Evolutionary conservation across 2,888 invertebrate species (phyloP).

Genomic region (Drosophila neotestacea): DNA sequence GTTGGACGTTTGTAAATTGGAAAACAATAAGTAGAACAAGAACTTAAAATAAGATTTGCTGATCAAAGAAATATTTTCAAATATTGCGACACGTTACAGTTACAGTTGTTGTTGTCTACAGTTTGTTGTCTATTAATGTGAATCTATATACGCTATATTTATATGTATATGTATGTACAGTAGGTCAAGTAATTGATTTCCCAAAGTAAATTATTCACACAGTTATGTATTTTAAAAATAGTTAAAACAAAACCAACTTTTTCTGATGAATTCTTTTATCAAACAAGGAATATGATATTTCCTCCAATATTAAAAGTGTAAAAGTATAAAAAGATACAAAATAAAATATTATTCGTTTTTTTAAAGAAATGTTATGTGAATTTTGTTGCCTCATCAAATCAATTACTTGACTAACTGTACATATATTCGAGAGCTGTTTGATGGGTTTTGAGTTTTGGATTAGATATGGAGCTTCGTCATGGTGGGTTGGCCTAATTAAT

Average conservation of each 20-base stretch:
- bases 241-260: no score
- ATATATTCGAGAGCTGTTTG: slow-evolving; percentile 55
- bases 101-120: slow-evolving; percentile 20
- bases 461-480: slow-evolving; percentile 48
- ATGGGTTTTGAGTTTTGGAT: slow-evolving; percentile 46
- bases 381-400: no score
- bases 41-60: slow-evolving; percentile 24
- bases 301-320: no score
- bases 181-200: no score
- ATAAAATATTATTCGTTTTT: no score
- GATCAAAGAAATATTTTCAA: background rate
- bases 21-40: slow-evolving; percentile 11
- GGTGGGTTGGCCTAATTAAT: slow-evolving; percentile 18
- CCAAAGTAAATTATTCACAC: no score
- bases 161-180: slow-evolving; percentile 21
- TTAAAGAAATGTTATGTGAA: no score
- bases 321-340: no score
- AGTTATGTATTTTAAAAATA: no score
- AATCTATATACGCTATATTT: slow-evolving; percentile 32
- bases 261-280: no score
- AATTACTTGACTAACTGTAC: no score
- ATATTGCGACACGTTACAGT: slow-evolving; percentile 40
- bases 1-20: slow-evolving; percentile 66
- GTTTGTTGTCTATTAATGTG: slow-evolving; percentile 30
- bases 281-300: no score